Base-by-base conservation (phyloP, 2,797 vertebrate species). In the Telmatherina bonti region DNA sequence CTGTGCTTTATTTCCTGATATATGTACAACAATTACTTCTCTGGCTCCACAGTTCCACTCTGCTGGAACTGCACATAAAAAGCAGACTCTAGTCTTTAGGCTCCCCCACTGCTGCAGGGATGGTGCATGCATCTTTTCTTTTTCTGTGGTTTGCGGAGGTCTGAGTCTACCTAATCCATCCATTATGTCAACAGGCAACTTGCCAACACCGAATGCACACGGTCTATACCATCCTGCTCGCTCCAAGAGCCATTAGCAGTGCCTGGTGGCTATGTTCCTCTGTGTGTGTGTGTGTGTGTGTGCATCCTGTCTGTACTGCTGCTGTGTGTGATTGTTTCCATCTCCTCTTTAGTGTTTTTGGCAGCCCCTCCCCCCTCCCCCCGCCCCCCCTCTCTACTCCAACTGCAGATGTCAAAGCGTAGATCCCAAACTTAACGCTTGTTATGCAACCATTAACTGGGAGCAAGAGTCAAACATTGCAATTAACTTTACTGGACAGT, bases 141-240 rank as follows among this genome's bases (percentile, higher is more conserved):
- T 70, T 74, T 66, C 79, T 88, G 88, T 62, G 88, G 88, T 83
- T 88, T 83, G 59, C 15, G 45, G 58, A 84, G 33, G 72, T 78
- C 84, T 85, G 86, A 80, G 72, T 90, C 77, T 82, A 86, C 43
- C 92, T 92, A 89, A 90, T 89, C 58, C 74, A 71, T 64, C 72
- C 77, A 47, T 71, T 45, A 72, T 79, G 87, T 84, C 84, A 89
- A 62, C 72, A 71, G 83, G 87, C 78, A 67, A 22, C 53, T 5
- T 72, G 82, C 89, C 87, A 88, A 67, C 56, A 70, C 67, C 62
- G 43, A 69, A 76, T 68, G 70, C 70, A 77, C 69, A 78, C 72
- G 59, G 69, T 78, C 72, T 67, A 82, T 88, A 85, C 80, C 75
- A 79, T 84, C 76, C 64, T 45, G 53, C 75, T 59, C 45, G 72